phyloP scores from a whole-genome alignment of 2,113 vertebrate genomes.

The Baryphthengus martii region DNA sequence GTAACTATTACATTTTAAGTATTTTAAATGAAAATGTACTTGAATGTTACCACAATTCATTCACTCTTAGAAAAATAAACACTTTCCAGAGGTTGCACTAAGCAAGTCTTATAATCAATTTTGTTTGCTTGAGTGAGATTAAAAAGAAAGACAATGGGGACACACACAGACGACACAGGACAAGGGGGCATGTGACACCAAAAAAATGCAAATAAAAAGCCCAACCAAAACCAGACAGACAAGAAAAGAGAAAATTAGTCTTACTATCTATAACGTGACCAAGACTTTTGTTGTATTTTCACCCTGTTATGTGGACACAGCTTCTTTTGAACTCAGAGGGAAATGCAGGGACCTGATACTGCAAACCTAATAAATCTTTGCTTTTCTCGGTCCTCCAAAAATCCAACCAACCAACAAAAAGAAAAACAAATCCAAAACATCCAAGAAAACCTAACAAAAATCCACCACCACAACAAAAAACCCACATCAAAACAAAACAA shows the following conservation, averaged over 20 bases:
- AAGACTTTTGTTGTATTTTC: neutral
- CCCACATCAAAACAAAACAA: neutral
- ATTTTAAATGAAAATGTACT: neutral
- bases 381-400: neutral
- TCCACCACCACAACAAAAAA: neutral
- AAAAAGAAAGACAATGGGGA: neutral
- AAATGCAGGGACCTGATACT: neutral
- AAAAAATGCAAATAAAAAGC: neutral
- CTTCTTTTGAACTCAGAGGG: neutral
- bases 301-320: neutral
- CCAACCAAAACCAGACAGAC: neutral
- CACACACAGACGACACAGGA: too few relatives aligned
- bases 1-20: neutral
- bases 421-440: neutral
- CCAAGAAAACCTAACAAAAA: neutral
- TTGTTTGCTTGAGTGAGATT: neutral
- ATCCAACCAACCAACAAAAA: neutral
- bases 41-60: neutral
- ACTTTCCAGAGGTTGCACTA: neutral
- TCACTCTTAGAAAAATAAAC: neutral
- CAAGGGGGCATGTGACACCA: neutral
- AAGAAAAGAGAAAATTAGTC: neutral
- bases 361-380: neutral
- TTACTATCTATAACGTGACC: neutral
- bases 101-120: neutral